These are phyloP conservation scores for Syngnathus scovelli DNA, from an alignment of 2,113 vertebrate species.

Conservation along the genomic window DNA sequence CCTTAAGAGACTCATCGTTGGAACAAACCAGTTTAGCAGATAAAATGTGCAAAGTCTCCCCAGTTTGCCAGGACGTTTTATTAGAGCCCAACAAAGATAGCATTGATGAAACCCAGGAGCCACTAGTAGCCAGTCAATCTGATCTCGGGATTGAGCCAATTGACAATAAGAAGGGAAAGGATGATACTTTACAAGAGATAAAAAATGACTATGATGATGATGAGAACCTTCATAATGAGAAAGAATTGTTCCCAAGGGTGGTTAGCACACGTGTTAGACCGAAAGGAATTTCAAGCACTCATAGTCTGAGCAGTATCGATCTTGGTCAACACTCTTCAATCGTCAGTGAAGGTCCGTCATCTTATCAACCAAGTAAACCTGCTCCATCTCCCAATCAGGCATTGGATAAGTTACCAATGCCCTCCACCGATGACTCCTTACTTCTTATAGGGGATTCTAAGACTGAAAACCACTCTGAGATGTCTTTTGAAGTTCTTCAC, in stretches of 20 bases:
- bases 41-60: conserved; percentile 39
- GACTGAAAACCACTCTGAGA: conserved; percentile 17
- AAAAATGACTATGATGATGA: conserved; percentile 47
- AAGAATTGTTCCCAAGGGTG: conserved; percentile 30
- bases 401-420: conserved; percentile 4
- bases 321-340: conserved; percentile 49
- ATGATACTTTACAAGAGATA: conserved; percentile 18
- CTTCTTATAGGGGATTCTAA: conserved; percentile 1
- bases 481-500: conserved; percentile 67
- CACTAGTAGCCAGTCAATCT: neutral
- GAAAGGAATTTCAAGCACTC: conserved; percentile 37
- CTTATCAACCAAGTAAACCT: conserved; percentile 45
- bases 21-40: conserved; percentile 26
- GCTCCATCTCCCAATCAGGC: conserved; percentile 24
- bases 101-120: neutral
- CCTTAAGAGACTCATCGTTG: conserved; percentile 46
- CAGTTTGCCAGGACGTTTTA: conserved; percentile 30
- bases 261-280: conserved; percentile 60
- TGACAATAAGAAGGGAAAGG: neutral
- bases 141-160: conserved; percentile 10
- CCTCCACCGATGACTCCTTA: neutral
- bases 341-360: conserved; percentile 33
- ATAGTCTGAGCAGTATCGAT: conserved; percentile 29
- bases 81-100: conserved; percentile 4
- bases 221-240: conserved; percentile 36